Percentiles rank a stretch among this genome's conserved stretches.
Evolutionary conservation across 2,888 invertebrate genomes (phyloP).

Genomic region (Harpalus rufipes): DNA sequence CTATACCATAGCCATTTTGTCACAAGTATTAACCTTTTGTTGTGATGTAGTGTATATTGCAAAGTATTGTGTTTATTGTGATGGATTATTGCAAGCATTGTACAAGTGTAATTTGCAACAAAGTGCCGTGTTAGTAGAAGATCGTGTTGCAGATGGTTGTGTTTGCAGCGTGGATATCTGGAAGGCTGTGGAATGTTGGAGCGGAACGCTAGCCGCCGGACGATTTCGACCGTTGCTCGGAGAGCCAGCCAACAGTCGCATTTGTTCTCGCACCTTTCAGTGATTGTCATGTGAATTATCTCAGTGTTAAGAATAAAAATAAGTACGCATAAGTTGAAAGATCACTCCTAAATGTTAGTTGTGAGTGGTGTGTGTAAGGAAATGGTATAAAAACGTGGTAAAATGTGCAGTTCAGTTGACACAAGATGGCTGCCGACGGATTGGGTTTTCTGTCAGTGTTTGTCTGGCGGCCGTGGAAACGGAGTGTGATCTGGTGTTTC

Average conservation of each 20-base stretch:
- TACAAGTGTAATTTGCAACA: slow-evolving; percentile 67
- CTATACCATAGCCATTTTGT: slow-evolving; percentile 76
- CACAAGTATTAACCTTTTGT: slow-evolving; percentile 78
- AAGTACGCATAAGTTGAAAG: slow-evolving; percentile 68
- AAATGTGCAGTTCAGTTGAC: slow-evolving; percentile 70
- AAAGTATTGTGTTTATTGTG: slow-evolving; percentile 75
- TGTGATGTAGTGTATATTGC: slow-evolving; percentile 75
- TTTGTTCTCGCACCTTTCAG: slow-evolving; percentile 71
- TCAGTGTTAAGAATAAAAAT: slow-evolving; percentile 71
- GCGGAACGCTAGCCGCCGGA: slow-evolving; percentile 73
- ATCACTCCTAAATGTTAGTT: slow-evolving; percentile 70
- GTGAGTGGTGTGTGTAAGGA: slow-evolving; percentile 71
- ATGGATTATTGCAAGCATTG: slow-evolving; percentile 72
- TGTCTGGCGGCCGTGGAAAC: slow-evolving; percentile 64
- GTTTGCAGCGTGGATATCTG: slow-evolving; percentile 67
- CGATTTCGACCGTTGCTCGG: slow-evolving; percentile 70
- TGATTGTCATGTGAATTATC: slow-evolving; percentile 72
- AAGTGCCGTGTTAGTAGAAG: slow-evolving; percentile 77
- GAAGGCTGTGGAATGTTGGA: slow-evolving; percentile 71
- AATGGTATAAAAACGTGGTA: slow-evolving; percentile 77
- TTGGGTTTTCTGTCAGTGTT: slow-evolving; percentile 68
- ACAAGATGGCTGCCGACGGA: slow-evolving; percentile 78
- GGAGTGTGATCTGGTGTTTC: slow-evolving; percentile 56
- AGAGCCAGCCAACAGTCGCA: slow-evolving; percentile 70
- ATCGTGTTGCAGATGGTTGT: slow-evolving; percentile 74